Base-by-base conservation (phyloP, 2,113 vertebrate genomes). In the Pseudopipra pipra region DNA sequence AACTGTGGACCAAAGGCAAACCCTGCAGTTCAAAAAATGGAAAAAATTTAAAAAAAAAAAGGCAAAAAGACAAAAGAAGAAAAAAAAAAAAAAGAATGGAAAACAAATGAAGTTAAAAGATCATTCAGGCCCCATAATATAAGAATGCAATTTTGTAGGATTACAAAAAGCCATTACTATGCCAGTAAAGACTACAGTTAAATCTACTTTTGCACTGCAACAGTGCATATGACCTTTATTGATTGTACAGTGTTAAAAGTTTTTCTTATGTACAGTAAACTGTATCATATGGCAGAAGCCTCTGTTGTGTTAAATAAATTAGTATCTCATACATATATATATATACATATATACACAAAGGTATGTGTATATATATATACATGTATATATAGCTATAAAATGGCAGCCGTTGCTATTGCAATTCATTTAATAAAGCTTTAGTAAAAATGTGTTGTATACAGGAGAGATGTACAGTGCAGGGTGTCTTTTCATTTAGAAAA, bases 361-460 rank as follows among this genome's bases (percentile, higher is more conserved):
- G 68, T 92, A 70, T 94, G 83, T 94, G 85, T 92, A 87, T 96
- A 94, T 89, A 93, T 94, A 96, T 94, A 97, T 83, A 95, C 91
- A 86, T 96, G 90, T 93, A 96, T 97, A 93, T 97, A 96, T 97
- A 97, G 96, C 90, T 97, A 98, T 98, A 97, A 93, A 97, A 98
- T 97, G 98, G 96, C 96, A 97, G 98, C 97, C 80, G 95, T 98
- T 98, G 98, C 98, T 98, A 98, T 98, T 99, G 98, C 98, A 98
- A 98, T 99, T 98, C 98, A 99, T 98, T 98, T 98, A 99, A 98
- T 98, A 98, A 98, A 98, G 98, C 98, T 99, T 98, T 99, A 99
- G 98, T 98, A 98, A 98, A 98, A 98, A 98, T 98, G 98, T 99
- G 98, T 99, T 98, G 98, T 98, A 98, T 99, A 98, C 98, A 98